Conservation (phyloP, 2,113 vertebrate genomes). For the Toxostoma redivivum region DNA sequence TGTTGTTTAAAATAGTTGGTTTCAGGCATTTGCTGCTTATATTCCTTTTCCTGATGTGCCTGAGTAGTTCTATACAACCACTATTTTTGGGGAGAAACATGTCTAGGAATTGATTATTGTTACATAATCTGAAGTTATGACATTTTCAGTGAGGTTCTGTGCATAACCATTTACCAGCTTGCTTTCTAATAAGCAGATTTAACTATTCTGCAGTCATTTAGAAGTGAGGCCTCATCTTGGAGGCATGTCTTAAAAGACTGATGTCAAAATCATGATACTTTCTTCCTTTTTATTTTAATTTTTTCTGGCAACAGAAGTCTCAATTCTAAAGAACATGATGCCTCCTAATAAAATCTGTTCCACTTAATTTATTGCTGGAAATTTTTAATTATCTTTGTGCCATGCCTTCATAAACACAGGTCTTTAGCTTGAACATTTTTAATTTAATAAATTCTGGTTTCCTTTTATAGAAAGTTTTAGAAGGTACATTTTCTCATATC, state of each 20-base stretch:
- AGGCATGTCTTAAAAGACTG: neutral
- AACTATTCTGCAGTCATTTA: neutral
- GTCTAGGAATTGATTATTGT: neutral
- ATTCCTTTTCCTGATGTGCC: neutral
- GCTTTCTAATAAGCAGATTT: neutral
- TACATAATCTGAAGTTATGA: neutral
- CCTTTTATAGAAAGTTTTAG: neutral
- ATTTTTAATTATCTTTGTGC: neutral
- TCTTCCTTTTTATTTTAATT: neutral
- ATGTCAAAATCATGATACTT: neutral
- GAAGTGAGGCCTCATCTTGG: neutral
- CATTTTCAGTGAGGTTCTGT: neutral
- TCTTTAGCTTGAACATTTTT: neutral
- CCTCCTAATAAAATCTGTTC: neutral
- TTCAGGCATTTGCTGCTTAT: neutral
- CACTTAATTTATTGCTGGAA: neutral
- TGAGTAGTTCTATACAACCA: neutral
- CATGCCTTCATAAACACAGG: neutral
- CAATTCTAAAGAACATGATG: neutral
- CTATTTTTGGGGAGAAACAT: neutral
- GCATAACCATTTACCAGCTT: neutral
- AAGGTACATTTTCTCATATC: neutral
- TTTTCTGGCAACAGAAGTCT: neutral
- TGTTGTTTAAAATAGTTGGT: neutral
- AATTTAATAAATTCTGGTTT: neutral